phyloP scores from a whole-genome alignment of 2,113 vertebrate genomes.

The Protomyctophum bolini region DNA sequence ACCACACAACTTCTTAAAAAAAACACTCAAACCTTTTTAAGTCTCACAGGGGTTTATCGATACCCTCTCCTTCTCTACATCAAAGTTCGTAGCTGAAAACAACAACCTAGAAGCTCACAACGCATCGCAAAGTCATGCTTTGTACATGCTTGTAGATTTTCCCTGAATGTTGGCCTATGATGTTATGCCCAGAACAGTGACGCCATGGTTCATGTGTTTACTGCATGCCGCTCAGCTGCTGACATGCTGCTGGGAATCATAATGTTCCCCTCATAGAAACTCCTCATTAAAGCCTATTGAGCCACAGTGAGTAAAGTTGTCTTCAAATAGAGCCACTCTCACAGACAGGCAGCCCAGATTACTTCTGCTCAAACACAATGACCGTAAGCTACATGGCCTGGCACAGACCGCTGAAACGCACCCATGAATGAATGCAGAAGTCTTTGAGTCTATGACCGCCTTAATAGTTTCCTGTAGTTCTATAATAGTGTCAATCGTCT shows the following conservation, averaged over 20 bases:
- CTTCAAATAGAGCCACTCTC: neutral
- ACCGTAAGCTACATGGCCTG: neutral
- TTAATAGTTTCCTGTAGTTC: neutral
- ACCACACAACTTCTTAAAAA: constrained; percentile 16
- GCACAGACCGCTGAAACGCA: neutral
- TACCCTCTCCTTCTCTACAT: no score
- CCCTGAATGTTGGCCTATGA: no score
- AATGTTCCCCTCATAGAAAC: constrained; percentile 2
- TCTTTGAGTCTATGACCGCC: neutral
- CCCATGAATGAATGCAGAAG: neutral
- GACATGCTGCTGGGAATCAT: neutral
- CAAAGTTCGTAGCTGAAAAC: no score
- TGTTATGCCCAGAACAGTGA: no score
- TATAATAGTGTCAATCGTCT: neutral
- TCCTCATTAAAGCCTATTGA: neutral
- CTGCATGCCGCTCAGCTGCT: neutral
- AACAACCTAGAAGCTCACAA: no score
- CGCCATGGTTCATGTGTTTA: no score
- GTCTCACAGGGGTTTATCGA: no score
- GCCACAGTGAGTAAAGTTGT: neutral
- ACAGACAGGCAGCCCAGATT: constrained; percentile 4
- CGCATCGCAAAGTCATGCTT: no score
- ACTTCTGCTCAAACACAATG: neutral
- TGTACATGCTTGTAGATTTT: no score
- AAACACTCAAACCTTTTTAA: neutral